Percentiles rank a stretch among this genome's conserved stretches.
Evolutionary conservation across 2,888 invertebrate species (phyloP).

Genomic region (Platerodrilus igneus): DNA sequence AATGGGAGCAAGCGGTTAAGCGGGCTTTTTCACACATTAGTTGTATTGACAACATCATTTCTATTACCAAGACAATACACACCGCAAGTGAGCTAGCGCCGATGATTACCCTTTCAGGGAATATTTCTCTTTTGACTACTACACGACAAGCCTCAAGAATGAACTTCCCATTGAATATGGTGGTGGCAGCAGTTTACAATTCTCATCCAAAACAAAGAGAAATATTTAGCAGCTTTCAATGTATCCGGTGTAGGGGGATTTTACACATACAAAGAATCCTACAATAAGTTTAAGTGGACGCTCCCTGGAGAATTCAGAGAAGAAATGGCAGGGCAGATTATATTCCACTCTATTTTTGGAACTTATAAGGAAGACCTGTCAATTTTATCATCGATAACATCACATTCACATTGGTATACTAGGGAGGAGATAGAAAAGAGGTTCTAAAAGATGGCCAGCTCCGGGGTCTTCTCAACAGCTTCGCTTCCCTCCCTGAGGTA

Average conservation of each 20-base stretch:
- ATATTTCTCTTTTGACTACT: conserved; percentile 16
- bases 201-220: neutral
- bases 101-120: conserved; percentile 8
- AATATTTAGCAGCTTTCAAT: conserved; percentile 6
- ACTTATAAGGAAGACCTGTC: conserved; percentile 16
- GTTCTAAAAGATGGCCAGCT: conserved; percentile 12
- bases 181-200: neutral
- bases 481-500: too few species aligned
- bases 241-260: conserved; percentile 12
- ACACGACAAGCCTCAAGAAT: conserved; percentile 16
- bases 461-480: too few species aligned
- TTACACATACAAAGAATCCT: neutral
- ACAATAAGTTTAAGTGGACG: neutral
- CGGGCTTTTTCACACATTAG: conserved; percentile 23
- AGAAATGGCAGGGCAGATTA: neutral
- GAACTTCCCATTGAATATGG: conserved; percentile 13
- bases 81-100: conserved; percentile 12
- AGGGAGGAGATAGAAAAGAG: conserved; percentile 9
- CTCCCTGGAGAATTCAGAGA: neutral
- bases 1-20: conserved; percentile 28
- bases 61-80: conserved; percentile 7
- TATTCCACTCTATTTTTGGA: conserved; percentile 15
- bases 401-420: conserved; percentile 6
- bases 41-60: conserved; percentile 25
- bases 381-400: neutral